These are phyloP conservation scores for Limnephilus auricula DNA, from an alignment of 2,888 invertebrate species.

Conservation along the genomic window DNA sequence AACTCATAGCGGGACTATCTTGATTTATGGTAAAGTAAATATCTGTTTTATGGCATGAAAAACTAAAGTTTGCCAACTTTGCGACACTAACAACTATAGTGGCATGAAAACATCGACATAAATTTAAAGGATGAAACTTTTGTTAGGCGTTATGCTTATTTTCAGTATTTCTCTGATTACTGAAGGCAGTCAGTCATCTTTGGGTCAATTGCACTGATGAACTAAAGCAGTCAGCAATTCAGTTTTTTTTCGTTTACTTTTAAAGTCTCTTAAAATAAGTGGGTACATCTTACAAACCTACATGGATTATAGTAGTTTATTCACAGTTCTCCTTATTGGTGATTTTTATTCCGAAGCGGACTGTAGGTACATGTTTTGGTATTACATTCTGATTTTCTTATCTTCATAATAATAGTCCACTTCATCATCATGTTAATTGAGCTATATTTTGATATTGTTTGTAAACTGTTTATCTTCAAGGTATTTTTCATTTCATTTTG, in stretches of 20 bases:
- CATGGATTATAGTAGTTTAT: no score
- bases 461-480: no score
- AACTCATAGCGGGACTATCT: slow-evolving; percentile 35
- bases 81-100: neutral
- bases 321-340: no score
- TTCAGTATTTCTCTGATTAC: neutral
- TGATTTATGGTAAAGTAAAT: slow-evolving; percentile 52
- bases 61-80: slow-evolving; percentile 1
- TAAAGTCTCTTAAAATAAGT: no score
- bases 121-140: neutral
- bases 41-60: slow-evolving; percentile 30
- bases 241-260: neutral
- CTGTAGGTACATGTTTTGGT: no score
- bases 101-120: neutral
- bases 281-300: no score
- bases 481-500: no score
- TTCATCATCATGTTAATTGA: no score
- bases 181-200: neutral
- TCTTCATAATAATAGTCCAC: no score
- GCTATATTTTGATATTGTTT: no score
- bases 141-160: neutral
- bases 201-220: neutral
- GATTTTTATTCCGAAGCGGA: no score
- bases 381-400: no score
- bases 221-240: neutral